Percentiles rank a stretch among this genome's conserved stretches.
Conservation (phyloP, 2,888 invertebrate species). For the Neoascia interrupta region DNA sequence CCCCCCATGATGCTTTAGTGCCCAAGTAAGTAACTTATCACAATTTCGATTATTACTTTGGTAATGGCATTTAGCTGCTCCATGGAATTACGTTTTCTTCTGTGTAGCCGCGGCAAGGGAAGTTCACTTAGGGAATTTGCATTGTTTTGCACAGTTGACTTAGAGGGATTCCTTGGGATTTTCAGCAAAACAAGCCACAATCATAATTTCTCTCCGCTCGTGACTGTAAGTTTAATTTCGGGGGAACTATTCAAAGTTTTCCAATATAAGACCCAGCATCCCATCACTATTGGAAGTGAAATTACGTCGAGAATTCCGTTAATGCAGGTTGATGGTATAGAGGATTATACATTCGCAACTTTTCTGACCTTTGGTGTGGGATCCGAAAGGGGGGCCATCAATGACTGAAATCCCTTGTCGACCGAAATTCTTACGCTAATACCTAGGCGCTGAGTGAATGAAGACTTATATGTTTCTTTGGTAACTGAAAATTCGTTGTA, state of each 20-base stretch:
- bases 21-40: conserved; percentile 36
- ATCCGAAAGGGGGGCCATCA: background rate
- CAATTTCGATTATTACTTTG: conserved; percentile 37
- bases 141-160: too few species aligned
- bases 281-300: background rate
- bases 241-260: conserved; percentile 9
- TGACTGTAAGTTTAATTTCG: background rate
- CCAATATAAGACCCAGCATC: too few species aligned
- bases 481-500: too few species aligned
- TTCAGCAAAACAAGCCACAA: background rate
- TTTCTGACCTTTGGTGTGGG: too few species aligned
- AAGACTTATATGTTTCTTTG: background rate
- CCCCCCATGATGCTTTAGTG: background rate
- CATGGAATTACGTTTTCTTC: background rate
- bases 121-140: background rate
- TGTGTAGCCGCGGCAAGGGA: too few species aligned
- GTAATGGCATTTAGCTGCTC: conserved; percentile 6
- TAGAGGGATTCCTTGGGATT: too few species aligned
- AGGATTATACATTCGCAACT: too few species aligned
- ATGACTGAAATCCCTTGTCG: background rate
- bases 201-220: too few species aligned
- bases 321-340: too few species aligned
- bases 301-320: too few species aligned
- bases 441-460: background rate
- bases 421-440: background rate